Base-by-base conservation (phyloP, 2,797 vertebrate species). In the Cuniculus paca region DNA sequence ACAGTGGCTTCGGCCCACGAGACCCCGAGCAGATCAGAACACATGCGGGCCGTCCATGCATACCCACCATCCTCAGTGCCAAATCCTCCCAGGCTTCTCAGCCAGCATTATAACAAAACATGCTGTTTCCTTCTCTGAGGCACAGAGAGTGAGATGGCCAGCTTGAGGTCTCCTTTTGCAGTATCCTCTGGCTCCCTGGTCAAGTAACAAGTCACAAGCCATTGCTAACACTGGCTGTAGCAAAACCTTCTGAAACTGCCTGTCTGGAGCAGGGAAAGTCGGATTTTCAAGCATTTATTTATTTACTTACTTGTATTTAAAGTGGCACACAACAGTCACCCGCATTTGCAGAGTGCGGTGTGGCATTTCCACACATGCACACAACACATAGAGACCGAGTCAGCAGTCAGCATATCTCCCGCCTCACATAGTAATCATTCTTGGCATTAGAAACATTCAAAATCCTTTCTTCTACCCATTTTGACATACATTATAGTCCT, bases 171-270 rank as follows among this genome's bases (percentile, higher is more conserved):
- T 88, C 39, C 24, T 42, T 42, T 60, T 74, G 36, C 58, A 6
- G 17, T 87, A 42, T 93, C 56, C 24, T 58, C 36, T 54, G 85
- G 22, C 14, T 88, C 52, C 39, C 75, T 81, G 45, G 52, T 11
- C 79, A 68, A 82, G 83, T 24, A 24, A 87, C 26, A 68, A 72
- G 48, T 48, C 54, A 75, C 52, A 90, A 91, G 80, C 72, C 58
- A 1, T 39, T 89, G 88, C 52, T 88, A 91, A 89, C 36, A 10
- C 19, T 10, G 11, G 19, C 36, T 39, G 20, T 5, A 39, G 68
- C 65, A 36, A 12, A 10, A 24, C 45, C 45, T 97, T 94, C 80
- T 45, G 58, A 91, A 77, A 86, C 80, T 56, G 68, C 34, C 36
- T 87, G 65, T 36, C 34, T 34, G 54, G 74, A 91, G 26, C 45